Conservation (phyloP, 2,888 invertebrate genomes). For the Lasioglossum vierecki region DNA sequence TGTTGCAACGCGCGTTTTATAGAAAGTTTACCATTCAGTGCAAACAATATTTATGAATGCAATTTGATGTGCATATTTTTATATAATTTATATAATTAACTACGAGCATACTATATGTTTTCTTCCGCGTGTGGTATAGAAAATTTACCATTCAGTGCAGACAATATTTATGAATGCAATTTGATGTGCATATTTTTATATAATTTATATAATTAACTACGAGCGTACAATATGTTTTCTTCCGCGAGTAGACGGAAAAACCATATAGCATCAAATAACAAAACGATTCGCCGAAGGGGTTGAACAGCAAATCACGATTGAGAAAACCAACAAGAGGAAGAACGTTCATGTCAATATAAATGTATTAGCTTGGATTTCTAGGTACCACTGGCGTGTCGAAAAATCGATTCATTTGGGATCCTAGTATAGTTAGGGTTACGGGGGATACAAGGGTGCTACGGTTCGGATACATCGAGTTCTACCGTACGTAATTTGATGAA, state of each 20-base stretch:
- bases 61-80: background rate
- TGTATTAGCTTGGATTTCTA: slow-evolving; percentile 18
- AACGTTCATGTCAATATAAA: slow-evolving; percentile 35
- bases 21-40: background rate
- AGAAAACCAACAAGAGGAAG: slow-evolving; percentile 3
- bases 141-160: background rate
- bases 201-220: background rate
- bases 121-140: background rate
- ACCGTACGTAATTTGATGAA: slow-evolving; percentile 57
- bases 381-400: background rate
- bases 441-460: slow-evolving; percentile 24
- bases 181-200: background rate
- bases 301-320: background rate
- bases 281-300: slow-evolving; percentile 18
- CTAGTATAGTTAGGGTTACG: slow-evolving; percentile 9
- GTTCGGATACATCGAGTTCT: slow-evolving; percentile 55
- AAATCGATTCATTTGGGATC: slow-evolving; percentile 21
- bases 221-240: background rate
- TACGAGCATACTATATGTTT: background rate
- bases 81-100: background rate
- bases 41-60: background rate
- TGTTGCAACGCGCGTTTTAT: background rate
- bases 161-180: background rate
- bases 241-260: too few relatives aligned
- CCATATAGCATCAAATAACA: background rate